Conservation (phyloP, 1,140 invertebrate species). For the Euura saliciscinereae region DNA sequence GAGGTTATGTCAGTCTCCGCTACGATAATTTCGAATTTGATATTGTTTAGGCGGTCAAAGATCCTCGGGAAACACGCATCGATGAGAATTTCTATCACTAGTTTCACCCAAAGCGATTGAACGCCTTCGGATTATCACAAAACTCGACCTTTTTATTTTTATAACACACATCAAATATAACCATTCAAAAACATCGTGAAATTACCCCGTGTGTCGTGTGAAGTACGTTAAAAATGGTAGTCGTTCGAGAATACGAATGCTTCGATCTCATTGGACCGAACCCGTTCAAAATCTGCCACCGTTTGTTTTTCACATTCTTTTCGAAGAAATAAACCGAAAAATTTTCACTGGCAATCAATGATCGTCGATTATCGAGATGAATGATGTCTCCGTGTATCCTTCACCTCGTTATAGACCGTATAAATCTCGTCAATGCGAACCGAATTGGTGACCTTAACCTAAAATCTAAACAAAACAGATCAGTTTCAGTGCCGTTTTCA, state of each 20-base stretch:
- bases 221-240: conserved; percentile 13
- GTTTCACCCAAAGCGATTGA: no score
- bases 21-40: neutral
- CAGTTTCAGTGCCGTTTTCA: conserved; percentile 68
- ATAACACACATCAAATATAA: neutral
- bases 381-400: conserved; percentile 46
- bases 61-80: no score
- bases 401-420: conserved; percentile 13
- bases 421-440: no score
- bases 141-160: no score
- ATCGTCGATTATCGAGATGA: conserved; percentile 30
- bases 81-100: no score
- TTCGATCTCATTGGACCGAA: neutral
- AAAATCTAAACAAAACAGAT: conserved; percentile 35
- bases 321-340: neutral
- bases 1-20: neutral
- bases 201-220: neutral
- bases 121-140: no score
- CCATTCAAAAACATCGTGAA: conserved; percentile 9
- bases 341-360: neutral
- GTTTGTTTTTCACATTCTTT: no score
- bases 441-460: no score
- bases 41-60: no score
- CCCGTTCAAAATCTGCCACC: no score
- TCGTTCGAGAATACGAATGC: neutral